Evolutionary conservation across 2,113 vertebrate species (phyloP).

Genomic region (Spermophilus dauricus): DNA sequence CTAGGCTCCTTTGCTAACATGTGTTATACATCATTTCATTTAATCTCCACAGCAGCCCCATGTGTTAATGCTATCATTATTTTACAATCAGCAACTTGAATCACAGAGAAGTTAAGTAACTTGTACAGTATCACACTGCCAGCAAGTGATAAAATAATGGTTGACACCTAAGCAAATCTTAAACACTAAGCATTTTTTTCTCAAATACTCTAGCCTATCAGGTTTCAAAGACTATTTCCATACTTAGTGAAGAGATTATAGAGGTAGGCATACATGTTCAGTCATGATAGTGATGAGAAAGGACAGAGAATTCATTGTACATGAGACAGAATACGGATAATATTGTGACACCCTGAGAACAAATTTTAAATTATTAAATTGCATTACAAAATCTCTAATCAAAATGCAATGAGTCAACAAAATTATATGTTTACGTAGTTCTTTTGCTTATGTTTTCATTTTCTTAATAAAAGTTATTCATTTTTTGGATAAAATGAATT

Average conservation of each 20-base stretch:
- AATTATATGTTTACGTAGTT: no score
- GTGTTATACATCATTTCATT: neutral
- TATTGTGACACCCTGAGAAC: no score
- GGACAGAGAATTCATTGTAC: slow-evolving; percentile 46
- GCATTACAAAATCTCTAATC: no score
- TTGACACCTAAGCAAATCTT: neutral
- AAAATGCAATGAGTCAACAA: no score
- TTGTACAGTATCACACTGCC: neutral
- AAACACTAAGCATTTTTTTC: neutral
- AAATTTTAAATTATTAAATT: no score
- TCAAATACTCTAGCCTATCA: neutral
- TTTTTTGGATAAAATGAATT: no score
- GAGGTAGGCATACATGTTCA: slow-evolving; percentile 20
- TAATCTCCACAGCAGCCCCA: neutral
- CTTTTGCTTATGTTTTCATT: no score
- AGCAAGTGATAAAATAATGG: slow-evolving; percentile 27
- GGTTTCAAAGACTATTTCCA: slow-evolving; percentile 53
- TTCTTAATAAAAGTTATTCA: no score
- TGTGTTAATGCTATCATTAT: neutral
- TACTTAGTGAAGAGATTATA: slow-evolving; percentile 44
- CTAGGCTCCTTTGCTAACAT: neutral
- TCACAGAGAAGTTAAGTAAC: slow-evolving; percentile 48
- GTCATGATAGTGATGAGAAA: slow-evolving; percentile 54
- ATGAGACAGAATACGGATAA: slow-evolving; percentile 58
- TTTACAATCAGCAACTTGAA: slow-evolving; percentile 35